Base-by-base conservation (phyloP, 2,113 vertebrate species). In the Macaca nemestrina region DNA sequence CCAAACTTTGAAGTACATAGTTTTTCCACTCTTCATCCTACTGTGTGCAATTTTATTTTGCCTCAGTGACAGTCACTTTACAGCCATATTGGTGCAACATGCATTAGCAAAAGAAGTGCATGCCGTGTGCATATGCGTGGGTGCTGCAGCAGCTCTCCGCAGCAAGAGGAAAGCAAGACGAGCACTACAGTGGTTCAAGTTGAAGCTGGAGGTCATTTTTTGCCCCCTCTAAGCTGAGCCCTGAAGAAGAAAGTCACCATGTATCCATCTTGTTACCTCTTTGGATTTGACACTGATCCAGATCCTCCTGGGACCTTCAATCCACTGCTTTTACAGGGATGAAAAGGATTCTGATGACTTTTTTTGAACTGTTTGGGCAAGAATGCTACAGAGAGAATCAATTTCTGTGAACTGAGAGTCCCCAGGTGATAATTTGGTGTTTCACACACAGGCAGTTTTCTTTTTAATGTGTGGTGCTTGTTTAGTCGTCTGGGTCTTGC, bases 61-160 rank as follows among this genome's bases (percentile, higher is more conserved):
- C 40, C 55, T 90, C 48, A 13, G 30, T 40, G 90, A n/a, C 27
- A 50, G 3, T n/a, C 13, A 0, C 64, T 70, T 50, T 27, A 6
- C 7, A 0, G 35, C 18, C 7, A 1, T 1, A 2, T 16, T 72
- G 81, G 89, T 30, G 45, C 38, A 67, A 59, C 16, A 59, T 11
- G 3, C 1, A 3, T 45, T 27, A 50, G n/a, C 9, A 7, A 40
- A 80, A 59, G 16, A 61, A 45, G 9, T 6, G 9, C 8, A 6
- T 2, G 14, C 45, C 7, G 9, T 1, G 12, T 27, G 35, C 27
- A 30, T 14, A 27, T 4, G 4, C 3, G 0, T 12, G 11, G 48
- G 18, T 1, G 1, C 8, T 1, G n/a, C 23, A 3, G 18, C 52
- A 59, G 0, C 18, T 55, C 52, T 4, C 35, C 12, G 1, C 0